phyloP scores from a whole-genome alignment of 2,888 invertebrate genomes.

The Cryptocephalus primarius region DNA sequence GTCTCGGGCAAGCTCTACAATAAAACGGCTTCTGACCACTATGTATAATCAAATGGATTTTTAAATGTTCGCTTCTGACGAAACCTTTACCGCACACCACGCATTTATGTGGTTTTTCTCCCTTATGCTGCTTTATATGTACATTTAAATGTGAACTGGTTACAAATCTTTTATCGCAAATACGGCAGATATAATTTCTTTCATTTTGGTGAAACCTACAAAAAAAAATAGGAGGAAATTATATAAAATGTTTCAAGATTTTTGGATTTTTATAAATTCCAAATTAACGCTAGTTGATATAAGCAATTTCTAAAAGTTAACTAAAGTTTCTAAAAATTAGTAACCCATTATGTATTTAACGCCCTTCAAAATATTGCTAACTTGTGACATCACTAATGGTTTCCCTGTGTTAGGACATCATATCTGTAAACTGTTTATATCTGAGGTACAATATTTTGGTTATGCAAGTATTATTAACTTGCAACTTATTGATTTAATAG shows the following conservation, averaged over 20 bases:
- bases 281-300: no score
- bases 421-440: no score
- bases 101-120: conserved; percentile 32
- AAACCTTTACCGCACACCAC: conserved; percentile 44
- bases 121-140: conserved; percentile 26
- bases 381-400: no score
- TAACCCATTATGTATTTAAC: no score
- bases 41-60: conserved; percentile 44
- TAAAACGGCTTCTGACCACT: conserved; percentile 48
- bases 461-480: no score
- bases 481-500: no score
- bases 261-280: not conserved
- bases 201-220: conserved; percentile 25
- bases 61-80: conserved; percentile 41
- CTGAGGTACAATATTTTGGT: no score
- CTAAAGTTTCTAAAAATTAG: no score
- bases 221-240: conserved; percentile 2
- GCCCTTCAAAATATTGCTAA: no score
- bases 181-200: conserved; percentile 21
- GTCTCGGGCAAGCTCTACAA: conserved; percentile 39
- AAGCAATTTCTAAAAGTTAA: no score
- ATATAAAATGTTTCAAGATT: not conserved
- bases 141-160: conserved; percentile 27
- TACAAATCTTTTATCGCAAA: conserved; percentile 25
- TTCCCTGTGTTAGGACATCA: no score